Base-by-base conservation (phyloP, 37 sponge, comb jelly and placozoan species). In the Eunapius fragilis region DNA sequence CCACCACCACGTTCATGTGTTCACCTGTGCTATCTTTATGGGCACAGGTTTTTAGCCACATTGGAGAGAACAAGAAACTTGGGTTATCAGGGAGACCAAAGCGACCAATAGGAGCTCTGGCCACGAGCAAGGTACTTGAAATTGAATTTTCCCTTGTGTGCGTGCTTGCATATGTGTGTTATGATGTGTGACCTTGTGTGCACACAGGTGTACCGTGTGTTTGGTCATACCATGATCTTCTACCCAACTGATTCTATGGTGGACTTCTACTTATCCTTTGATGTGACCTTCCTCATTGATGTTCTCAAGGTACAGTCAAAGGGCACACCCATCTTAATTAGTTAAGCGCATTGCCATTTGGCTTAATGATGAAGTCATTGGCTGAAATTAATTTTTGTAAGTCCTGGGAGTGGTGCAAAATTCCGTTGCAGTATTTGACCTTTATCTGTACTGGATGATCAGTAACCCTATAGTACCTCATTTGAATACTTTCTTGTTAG, bases 221-320 rank as follows among this genome's bases (percentile, higher is more conserved):
- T 74, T 47, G 94, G 94, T 30, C 84, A 81, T 75, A 85, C 84
- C 7, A 82, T 90, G 10, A 80, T 94, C 73, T 95, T 93, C 74
- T 90, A 86, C 38, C 98, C 98, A 0, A 91, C 91, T 0, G 88
- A 93, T 49, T 93, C 91, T 68, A 84, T 88, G 70, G 76, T 47
- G 23, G 98, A 97, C 72, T 97, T 97, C 82, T 97, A 97, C 90
- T 92, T 93, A 72, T 97, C 95, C 41, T 87, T 80, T 76, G 98
- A 97, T 82, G 85, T 88, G 31, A 79, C 80, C 30, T 79, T 90
- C 19, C 72, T 97, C 74, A 87, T 95, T 45, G 78, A 97, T 36
- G 37, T 37, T 19, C 69, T 97, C 25, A 96, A 88, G 87, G 95
- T 92, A 72, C 14, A 69, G 7, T 9, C 24, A 69, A 36, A 28